These are phyloP conservation scores for Pseudachorutes palmiensis DNA, from an alignment of 1,140 invertebrate genomes.

Conservation along the genomic window DNA sequence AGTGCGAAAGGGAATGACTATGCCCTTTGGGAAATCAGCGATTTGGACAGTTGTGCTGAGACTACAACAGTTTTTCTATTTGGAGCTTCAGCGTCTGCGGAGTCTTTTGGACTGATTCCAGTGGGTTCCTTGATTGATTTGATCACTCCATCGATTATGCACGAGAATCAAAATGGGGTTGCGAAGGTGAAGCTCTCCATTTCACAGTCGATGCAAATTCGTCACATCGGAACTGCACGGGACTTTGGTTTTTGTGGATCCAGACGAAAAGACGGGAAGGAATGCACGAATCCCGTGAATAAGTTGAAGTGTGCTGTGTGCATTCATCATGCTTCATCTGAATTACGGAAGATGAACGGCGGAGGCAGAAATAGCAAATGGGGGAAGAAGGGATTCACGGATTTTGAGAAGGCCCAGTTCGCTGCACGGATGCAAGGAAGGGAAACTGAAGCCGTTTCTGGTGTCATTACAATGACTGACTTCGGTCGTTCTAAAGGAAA, in stretches of 20 bases:
- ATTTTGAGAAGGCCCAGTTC: conserved; percentile 10
- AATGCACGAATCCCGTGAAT: conserved; percentile 31
- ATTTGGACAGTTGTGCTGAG: conserved; percentile 29
- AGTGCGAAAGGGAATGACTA: conserved; percentile 37
- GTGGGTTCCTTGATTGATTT: conserved; percentile 33
- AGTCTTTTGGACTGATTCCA: conserved; percentile 11
- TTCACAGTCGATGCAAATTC: conserved; percentile 25
- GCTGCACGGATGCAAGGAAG: neutral
- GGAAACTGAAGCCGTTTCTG: neutral
- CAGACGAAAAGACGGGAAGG: conserved; percentile 31
- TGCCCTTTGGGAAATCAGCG: conserved; percentile 33
- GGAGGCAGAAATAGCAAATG: conserved; percentile 17
- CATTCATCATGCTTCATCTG: conserved; percentile 33
- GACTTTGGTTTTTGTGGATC: conserved; percentile 35
- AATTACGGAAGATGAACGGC: conserved; percentile 28
- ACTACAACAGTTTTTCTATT: conserved; percentile 31
- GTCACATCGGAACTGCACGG: conserved; percentile 24
- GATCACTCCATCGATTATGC: conserved; percentile 28
- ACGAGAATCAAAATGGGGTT: neutral
- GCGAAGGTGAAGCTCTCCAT: conserved; percentile 31
- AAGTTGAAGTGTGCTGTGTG: conserved; percentile 30
- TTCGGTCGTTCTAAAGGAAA: conserved; percentile 6
- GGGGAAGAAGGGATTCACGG: neutral
- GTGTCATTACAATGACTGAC: conserved; percentile 17
- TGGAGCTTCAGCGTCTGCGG: conserved; percentile 14